phyloP scores from a whole-genome alignment of 2,888 invertebrate species.

The Mesorhabditis sp. region DNA sequence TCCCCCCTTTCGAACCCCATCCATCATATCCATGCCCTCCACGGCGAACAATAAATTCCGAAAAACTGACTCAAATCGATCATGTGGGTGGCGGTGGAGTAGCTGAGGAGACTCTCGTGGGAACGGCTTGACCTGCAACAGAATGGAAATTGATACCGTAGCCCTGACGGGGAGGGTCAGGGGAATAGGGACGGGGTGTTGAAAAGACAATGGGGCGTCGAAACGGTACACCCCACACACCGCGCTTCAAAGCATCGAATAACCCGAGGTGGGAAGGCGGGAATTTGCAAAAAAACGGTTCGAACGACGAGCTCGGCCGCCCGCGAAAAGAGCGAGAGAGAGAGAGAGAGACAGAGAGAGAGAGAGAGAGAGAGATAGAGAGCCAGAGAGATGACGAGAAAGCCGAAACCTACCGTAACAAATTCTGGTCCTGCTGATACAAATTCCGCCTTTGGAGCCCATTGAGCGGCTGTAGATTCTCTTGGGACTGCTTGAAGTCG shows the following conservation, averaged over 20 bases:
- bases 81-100: slow-evolving; percentile 50
- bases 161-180: too few species aligned
- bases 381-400: background rate
- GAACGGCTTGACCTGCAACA: slow-evolving; percentile 40
- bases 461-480: slow-evolving; percentile 14
- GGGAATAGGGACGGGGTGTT: too few species aligned
- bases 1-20: too few species aligned
- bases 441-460: background rate
- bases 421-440: slow-evolving; percentile 4
- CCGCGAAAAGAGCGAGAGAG: too few species aligned
- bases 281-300: too few species aligned
- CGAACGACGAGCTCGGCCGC: too few species aligned
- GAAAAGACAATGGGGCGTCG: too few species aligned
- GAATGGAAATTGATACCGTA: too few species aligned
- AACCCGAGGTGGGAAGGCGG: slow-evolving; percentile 10
- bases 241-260: slow-evolving; percentile 14
- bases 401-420: background rate
- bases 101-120: slow-evolving; percentile 54
- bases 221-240: slow-evolving; percentile 16
- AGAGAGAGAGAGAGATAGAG: too few species aligned
- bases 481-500: slow-evolving; percentile 14
- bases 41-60: background rate
- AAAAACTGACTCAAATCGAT: slow-evolving; percentile 48
- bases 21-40: too few species aligned
- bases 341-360: too few species aligned